Evolutionary conservation across 2,113 vertebrate species (phyloP).

Genomic region (Carettochelys insculpta): DNA sequence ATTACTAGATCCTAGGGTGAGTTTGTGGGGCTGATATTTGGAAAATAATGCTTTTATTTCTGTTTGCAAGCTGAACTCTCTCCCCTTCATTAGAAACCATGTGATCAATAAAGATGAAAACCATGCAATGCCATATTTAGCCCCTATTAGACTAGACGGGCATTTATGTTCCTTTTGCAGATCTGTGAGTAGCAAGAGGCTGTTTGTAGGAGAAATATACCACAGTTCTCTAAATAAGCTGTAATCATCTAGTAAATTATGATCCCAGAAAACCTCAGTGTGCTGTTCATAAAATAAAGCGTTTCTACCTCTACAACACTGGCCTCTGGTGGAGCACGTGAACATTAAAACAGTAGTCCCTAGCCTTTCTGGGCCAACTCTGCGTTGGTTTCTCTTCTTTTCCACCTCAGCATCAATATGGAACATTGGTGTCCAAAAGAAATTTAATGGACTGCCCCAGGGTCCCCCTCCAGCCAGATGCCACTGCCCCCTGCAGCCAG

Average conservation of each 20-base stretch:
- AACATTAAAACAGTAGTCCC: neutral
- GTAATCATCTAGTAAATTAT: accelerated
- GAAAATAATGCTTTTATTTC: neutral
- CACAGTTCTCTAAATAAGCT: neutral
- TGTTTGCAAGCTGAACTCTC: neutral
- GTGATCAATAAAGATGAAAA: neutral
- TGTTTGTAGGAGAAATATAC: accelerated
- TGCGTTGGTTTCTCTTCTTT: neutral
- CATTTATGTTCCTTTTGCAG: neutral
- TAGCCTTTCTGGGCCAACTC: neutral
- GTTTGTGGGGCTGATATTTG: neutral
- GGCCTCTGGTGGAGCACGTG: neutral
- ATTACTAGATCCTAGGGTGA: neutral
- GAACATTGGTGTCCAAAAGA: no score
- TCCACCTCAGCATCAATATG: neutral
- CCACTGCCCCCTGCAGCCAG: no score
- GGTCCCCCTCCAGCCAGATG: no score
- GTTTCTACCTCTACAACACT: neutral
- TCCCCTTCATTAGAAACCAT: neutral
- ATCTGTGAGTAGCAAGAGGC: accelerated
- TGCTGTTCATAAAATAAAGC: accelerated
- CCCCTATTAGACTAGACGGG: neutral
- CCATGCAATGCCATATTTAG: accelerated
- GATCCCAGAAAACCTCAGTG: accelerated
- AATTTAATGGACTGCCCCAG: no score